Evolutionary conservation across 2,888 invertebrate genomes (phyloP).

Genomic region (Macrophya annulata): DNA sequence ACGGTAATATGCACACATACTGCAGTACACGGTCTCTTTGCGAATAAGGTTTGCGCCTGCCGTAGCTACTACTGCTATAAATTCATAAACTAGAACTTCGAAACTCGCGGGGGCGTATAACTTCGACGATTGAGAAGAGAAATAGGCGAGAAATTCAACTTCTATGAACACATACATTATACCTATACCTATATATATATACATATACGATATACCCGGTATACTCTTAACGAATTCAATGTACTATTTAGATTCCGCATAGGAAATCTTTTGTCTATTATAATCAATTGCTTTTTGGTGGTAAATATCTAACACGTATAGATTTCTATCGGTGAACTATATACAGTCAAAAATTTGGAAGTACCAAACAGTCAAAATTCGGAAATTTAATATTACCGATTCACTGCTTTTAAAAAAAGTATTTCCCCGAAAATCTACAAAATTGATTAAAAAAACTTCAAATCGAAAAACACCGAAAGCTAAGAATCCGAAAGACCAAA

Average conservation of each 20-base stretch:
- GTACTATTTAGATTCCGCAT: slow-evolving; percentile 12
- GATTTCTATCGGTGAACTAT: no score
- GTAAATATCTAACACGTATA: neutral
- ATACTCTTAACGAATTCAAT: slow-evolving; percentile 30
- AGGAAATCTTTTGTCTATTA: neutral
- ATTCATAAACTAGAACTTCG: slow-evolving; percentile 79
- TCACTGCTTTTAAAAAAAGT: no score
- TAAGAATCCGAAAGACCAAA: no score
- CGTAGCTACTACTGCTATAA: slow-evolving; percentile 74
- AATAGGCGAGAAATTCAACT: slow-evolving; percentile 35
- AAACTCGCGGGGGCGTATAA: slow-evolving; percentile 64
- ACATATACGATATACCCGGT: neutral
- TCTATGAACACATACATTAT: slow-evolving; percentile 28
- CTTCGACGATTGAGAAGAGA: slow-evolving; percentile 9
- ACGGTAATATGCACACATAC: slow-evolving; percentile 1
- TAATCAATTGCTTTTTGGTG: no score
- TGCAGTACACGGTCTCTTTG: slow-evolving; percentile 24
- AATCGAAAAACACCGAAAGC: no score
- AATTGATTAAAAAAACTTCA: no score
- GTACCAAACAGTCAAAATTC: no score
- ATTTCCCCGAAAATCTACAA: no score
- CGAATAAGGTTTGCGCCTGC: neutral
- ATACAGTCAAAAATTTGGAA: no score
- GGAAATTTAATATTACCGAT: no score
- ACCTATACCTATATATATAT: neutral